A percentile compares a stretch with the other conserved stretches of the same genome.
Conservation (phyloP, 23 tunicate species). For the Styela clava region DNA sequence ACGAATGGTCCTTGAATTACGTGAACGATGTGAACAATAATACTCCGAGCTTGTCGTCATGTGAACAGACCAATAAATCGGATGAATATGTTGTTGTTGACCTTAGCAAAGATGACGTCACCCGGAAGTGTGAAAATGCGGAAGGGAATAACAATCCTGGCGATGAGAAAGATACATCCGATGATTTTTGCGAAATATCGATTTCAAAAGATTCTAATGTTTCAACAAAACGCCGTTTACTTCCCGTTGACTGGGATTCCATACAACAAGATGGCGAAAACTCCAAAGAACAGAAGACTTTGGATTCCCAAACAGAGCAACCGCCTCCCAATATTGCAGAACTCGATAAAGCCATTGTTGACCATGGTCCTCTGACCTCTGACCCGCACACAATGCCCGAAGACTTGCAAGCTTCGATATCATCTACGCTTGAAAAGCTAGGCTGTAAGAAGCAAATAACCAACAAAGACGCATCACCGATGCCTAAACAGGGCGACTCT, state of each 20-base stretch:
- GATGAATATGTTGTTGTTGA: background rate
- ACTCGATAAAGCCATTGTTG: background rate
- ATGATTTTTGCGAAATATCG: background rate
- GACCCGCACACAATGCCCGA: background rate
- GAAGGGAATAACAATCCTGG: background rate
- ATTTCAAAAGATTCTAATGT: background rate
- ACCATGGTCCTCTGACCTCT: background rate
- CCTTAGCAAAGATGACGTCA: background rate
- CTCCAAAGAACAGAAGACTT: background rate
- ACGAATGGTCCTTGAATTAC: background rate
- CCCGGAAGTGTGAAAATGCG: background rate
- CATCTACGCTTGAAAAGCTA: background rate
- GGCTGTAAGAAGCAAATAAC: background rate
- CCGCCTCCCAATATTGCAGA: constrained; percentile 5
- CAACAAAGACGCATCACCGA: background rate
- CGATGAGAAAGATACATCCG: background rate
- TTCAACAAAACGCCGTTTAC: background rate
- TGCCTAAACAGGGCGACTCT: background rate
- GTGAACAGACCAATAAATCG: background rate
- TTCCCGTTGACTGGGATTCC: constrained; percentile 6
- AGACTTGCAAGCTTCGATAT: background rate
- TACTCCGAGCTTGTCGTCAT: background rate
- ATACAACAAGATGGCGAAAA: background rate
- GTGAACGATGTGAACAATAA: background rate
- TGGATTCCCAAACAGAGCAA: background rate